Base-by-base conservation (phyloP, 2,888 invertebrate species). In the Agrochola macilenta region DNA sequence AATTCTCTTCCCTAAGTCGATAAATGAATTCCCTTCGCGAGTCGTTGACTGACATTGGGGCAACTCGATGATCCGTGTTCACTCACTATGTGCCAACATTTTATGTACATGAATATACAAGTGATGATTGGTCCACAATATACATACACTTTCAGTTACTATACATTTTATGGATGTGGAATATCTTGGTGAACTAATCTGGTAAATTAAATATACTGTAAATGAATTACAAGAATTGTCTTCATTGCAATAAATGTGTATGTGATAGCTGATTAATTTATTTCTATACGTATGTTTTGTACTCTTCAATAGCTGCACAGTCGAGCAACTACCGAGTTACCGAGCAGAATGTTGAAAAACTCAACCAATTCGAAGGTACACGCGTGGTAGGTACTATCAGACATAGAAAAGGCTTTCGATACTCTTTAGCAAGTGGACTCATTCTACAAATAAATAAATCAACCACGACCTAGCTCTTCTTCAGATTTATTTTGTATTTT, bases 1-100 rank as follows among this genome's bases (percentile, higher is more conserved):
- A 94, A 95, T 95, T 93, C 88, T 94, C 94, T 91, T 93, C 89
- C 92, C 94, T 93, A 94, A 92, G 92, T 89, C 92, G 92, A 93
- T 94, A 93, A 94, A 94, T 94, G 93, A 92, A 94, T 91, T 93
- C 88, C 90, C 89, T 87, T 89, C 85, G 83, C 83, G 76, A 88
- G 88, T 87, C 89, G 90, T 87, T 89, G 89, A 91, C 84, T 73
- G 82, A 77, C 87, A 81, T 80, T 72, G 83, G 54, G 61, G 75
- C 74, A 70, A 86, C 89, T 90, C 70, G 75, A 73, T 76, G 74
- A 75, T 76, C 73, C 69, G 68, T 68, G 61, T 87, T 84, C 85
- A 64, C 88, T 83, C 85, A 57, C 65, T 74, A 83, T 78, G 79
- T 74, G 79, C 82, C 79, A 78, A 81, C 57, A 82, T 76, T 85